These are phyloP conservation scores for Nyctibius bracteatus DNA, from an alignment of 2,113 vertebrate species.

Conservation along the genomic window DNA sequence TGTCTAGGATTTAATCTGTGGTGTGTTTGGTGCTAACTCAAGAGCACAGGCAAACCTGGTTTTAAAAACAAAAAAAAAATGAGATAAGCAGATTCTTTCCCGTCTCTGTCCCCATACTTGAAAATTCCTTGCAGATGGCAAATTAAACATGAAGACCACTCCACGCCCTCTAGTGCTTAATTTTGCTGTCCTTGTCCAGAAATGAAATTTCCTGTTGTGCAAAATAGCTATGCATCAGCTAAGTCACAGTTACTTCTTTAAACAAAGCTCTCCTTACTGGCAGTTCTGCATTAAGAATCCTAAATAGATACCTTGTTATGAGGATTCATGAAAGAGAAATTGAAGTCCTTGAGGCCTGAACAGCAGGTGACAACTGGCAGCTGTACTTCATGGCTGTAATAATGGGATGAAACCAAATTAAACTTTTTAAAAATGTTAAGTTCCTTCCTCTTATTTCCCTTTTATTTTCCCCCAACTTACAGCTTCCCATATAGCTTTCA, in stretches of 20 bases:
- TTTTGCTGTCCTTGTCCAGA: neutral
- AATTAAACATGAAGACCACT: neutral
- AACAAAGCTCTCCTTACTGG: neutral
- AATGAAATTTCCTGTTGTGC: neutral
- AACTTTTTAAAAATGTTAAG: neutral
- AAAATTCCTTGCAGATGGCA: neutral
- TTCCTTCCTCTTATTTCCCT: neutral
- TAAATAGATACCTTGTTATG: neutral
- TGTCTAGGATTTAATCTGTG: neutral
- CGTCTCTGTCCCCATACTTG: neutral
- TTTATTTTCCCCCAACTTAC: neutral
- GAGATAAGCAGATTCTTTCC: neutral
- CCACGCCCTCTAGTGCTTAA: neutral
- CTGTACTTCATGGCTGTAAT: neutral
- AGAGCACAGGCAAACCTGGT: neutral
- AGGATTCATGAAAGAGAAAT: neutral
- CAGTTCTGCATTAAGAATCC: neutral
- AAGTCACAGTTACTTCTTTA: neutral
- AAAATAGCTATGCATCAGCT: neutral
- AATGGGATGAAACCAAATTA: neutral
- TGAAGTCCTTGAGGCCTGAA: neutral
- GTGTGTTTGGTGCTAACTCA: neutral
- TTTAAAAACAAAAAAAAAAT: neutral
- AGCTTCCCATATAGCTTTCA: neutral
- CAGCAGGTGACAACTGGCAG: neutral